Percentiles rank a stretch among this genome's conserved stretches.
Evolutionary conservation across 2,113 vertebrate species (phyloP).

Genomic region (Bostrychus sinensis): DNA sequence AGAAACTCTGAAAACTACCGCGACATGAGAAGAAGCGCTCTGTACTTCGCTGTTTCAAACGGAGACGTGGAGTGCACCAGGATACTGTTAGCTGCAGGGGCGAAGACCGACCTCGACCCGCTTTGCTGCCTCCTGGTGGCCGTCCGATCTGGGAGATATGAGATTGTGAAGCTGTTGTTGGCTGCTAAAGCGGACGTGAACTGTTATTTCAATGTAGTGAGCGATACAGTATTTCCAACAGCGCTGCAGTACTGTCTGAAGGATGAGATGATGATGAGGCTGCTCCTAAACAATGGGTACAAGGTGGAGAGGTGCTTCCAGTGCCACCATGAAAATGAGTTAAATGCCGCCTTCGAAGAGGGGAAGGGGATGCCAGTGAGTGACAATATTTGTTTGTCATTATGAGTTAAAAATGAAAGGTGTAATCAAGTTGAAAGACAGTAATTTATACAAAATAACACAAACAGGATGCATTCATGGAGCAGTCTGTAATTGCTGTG

Average conservation of each 20-base stretch:
- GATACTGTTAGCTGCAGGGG: slow-evolving; percentile 81
- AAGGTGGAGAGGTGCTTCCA: slow-evolving; percentile 70
- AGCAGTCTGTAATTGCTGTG: background rate
- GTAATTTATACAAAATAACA: background rate
- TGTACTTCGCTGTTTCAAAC: slow-evolving; percentile 87
- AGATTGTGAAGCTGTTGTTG: slow-evolving; percentile 84
- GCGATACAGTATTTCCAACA: slow-evolving; percentile 85
- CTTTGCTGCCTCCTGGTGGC: slow-evolving; percentile 88
- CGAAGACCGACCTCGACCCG: slow-evolving; percentile 85
- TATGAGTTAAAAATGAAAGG: background rate
- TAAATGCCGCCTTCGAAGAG: background rate
- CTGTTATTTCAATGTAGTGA: slow-evolving; percentile 86
- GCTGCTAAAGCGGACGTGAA: slow-evolving; percentile 84
- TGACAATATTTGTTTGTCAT: background rate
- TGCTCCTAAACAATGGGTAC: slow-evolving; percentile 88
- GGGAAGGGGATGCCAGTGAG: slow-evolving; percentile 56
- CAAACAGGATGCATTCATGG: background rate
- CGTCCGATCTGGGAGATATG: slow-evolving; percentile 82
- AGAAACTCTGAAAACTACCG: slow-evolving; percentile 83
- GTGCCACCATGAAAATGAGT: slow-evolving; percentile 32
- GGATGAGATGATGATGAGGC: slow-evolving; percentile 88
- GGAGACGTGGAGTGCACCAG: slow-evolving; percentile 82
- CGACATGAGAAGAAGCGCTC: slow-evolving; percentile 80
- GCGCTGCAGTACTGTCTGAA: slow-evolving; percentile 89
- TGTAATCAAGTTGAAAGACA: background rate